Evolutionary conservation across 2,797 vertebrate species (phyloP).

Genomic region (Prionace glauca): DNA sequence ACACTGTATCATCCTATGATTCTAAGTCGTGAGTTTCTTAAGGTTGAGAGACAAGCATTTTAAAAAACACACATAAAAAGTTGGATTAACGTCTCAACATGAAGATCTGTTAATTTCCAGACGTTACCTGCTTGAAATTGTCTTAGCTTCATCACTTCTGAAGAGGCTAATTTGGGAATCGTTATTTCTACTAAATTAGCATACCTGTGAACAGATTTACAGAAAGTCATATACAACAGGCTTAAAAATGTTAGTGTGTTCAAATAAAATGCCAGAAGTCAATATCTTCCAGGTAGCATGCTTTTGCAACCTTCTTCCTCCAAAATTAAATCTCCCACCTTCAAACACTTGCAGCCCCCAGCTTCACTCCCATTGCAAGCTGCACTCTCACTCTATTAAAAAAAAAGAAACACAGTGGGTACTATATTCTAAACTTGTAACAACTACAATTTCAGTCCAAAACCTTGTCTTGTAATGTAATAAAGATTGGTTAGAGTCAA

Average conservation of each 20-base stretch:
- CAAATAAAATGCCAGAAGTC: neutral
- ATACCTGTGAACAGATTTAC: too few species aligned
- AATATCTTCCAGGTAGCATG: neutral
- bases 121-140: neutral
- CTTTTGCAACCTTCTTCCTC: neutral
- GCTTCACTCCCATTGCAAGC: neutral
- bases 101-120: neutral
- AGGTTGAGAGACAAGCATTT: neutral
- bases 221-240: too few species aligned
- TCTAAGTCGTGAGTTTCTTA: neutral
- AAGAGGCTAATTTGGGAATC: neutral
- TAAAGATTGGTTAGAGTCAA: neutral
- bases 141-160: neutral
- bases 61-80: neutral
- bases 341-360: neutral
- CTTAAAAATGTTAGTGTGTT: neutral
- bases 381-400: neutral
- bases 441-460: neutral
- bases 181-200: neutral
- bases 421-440: neutral
- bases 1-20: neutral
- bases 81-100: neutral
- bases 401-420: neutral
- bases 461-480: neutral
- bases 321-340: neutral